A percentile compares a stretch with the other conserved stretches of the same genome.
Conservation (phyloP, 2,888 invertebrate species). For the Lissocephala sabroskyi region DNA sequence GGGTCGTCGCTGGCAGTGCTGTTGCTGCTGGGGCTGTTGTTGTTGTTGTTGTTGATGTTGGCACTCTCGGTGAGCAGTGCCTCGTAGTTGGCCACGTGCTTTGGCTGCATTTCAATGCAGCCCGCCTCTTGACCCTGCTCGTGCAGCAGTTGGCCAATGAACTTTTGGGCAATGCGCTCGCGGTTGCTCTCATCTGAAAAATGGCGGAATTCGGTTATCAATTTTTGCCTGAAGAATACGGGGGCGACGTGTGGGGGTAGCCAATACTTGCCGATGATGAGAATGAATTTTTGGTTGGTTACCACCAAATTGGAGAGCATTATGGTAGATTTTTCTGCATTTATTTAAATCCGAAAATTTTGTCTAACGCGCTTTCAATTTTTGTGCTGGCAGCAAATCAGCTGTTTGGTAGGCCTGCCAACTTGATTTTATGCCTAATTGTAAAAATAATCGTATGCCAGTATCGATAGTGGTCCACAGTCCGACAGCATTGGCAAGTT, state of each 20-base stretch:
- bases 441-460: no score
- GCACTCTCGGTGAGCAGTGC: constrained; percentile 42
- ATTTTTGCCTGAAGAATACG: neutral
- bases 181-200: constrained; percentile 66
- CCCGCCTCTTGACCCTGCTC: constrained; percentile 61
- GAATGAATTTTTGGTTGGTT: constrained; percentile 63
- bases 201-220: neutral
- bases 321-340: constrained; percentile 27
- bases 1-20: constrained; percentile 17
- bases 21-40: constrained; percentile 17
- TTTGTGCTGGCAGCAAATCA: no score
- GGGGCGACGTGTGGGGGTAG: neutral
- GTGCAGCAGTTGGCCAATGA: constrained; percentile 56
- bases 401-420: no score
- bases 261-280: constrained; percentile 66
- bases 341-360: no score
- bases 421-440: no score
- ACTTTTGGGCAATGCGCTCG: constrained; percentile 62
- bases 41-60: constrained; percentile 21
- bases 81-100: constrained; percentile 37
- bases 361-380: no score
- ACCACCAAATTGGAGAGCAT: constrained; percentile 69
- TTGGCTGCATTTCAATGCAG: constrained; percentile 43
- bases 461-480: no score
- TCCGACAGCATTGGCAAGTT: no score